These are phyloP conservation scores for Octomys mimax DNA, from an alignment of 2,797 vertebrate species.

Conservation along the genomic window DNA sequence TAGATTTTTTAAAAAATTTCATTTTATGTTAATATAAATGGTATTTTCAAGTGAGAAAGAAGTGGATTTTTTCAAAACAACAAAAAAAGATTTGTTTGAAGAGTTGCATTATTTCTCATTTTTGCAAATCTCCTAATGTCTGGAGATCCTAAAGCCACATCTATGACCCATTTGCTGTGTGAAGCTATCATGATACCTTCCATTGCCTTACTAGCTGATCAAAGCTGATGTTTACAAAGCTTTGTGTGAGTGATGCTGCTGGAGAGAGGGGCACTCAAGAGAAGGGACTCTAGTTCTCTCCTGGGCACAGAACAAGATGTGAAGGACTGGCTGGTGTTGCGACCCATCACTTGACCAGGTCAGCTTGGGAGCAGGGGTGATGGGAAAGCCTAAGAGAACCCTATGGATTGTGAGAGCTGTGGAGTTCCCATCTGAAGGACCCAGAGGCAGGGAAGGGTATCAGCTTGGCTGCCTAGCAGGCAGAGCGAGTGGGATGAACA, in stretches of 20 bases:
- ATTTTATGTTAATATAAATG: background rate
- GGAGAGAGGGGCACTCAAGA: background rate
- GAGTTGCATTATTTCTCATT: background rate
- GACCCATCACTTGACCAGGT: background rate
- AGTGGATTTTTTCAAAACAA: slow-evolving; percentile 6
- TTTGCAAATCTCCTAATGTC: background rate
- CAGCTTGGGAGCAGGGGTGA: background rate
- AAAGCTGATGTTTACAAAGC: background rate
- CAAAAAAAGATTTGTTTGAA: slow-evolving; percentile 4
- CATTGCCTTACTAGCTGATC: too few relatives aligned
- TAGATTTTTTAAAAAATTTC: background rate
- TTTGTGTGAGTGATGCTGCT: background rate
- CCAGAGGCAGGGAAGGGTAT: background rate
- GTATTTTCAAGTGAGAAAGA: background rate
- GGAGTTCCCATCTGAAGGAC: background rate
- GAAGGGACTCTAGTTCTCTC: background rate
- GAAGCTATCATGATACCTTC: background rate
- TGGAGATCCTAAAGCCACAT: background rate
- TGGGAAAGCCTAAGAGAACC: background rate
- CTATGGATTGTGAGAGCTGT: background rate
- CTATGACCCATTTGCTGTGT: too few relatives aligned
- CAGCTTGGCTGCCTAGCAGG: background rate
- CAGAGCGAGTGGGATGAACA: too few relatives aligned
- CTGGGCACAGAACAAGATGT: background rate
- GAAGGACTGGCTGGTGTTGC: background rate